A percentile compares a stretch with the other conserved stretches of the same genome.
phyloP scores from a whole-genome alignment of 2,888 invertebrate genomes.

The Horisme vitalbata region DNA sequence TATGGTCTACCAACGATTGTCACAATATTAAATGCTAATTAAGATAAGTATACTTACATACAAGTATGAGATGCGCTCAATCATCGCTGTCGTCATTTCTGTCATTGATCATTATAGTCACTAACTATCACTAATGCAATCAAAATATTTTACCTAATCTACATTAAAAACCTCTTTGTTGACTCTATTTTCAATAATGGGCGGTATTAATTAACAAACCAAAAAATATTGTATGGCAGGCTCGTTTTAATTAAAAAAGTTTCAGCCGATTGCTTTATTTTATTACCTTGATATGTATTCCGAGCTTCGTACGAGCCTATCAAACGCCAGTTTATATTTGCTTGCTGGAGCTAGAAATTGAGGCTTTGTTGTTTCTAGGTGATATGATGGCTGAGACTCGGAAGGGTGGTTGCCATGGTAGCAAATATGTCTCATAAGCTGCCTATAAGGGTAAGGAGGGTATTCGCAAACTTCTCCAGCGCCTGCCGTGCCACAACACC shows the following conservation, averaged over 20 bases:
- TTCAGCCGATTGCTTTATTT: conserved; percentile 33
- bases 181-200: conserved; percentile 1
- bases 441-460: conserved; percentile 29
- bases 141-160: too few species aligned
- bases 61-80: too few species aligned
- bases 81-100: too few species aligned
- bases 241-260: conserved; percentile 39
- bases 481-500: conserved; percentile 67
- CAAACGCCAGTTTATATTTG: neutral
- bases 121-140: too few species aligned
- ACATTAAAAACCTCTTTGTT: too few species aligned
- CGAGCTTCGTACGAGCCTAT: neutral
- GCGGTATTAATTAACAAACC: conserved; percentile 29
- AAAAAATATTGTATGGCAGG: conserved; percentile 30
- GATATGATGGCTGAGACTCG: too few species aligned
- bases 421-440: conserved; percentile 21
- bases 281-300: neutral
- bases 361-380: too few species aligned
- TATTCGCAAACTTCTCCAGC: conserved; percentile 52
- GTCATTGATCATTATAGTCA: too few species aligned
- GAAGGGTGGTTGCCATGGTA: conserved; percentile 7
- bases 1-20: too few species aligned
- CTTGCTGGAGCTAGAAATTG: too few species aligned
- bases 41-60: too few species aligned
- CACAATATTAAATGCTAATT: too few species aligned